Evolutionary conservation across 2,113 vertebrate genomes (phyloP).

Genomic region (Dryoscopus gambensis): DNA sequence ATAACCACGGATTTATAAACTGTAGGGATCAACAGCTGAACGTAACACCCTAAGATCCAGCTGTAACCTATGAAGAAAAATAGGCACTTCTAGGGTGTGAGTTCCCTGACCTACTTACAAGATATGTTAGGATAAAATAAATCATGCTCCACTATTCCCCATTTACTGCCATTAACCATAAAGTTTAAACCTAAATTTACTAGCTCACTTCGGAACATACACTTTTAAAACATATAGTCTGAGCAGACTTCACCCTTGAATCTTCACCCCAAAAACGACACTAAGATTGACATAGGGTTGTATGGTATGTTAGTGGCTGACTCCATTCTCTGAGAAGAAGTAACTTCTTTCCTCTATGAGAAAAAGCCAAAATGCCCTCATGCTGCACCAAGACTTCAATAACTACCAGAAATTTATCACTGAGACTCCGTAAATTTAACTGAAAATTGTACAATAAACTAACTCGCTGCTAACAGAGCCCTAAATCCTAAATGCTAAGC

Average conservation of each 20-base stretch:
- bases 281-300: not conserved
- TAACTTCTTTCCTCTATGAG: not conserved
- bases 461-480: not conserved
- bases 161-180: not conserved
- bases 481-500: not conserved
- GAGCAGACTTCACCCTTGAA: not conserved
- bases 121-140: not conserved
- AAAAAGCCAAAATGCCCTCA: not conserved
- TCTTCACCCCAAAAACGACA: not conserved
- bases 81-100: not conserved
- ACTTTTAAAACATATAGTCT: not conserved
- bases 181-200: not conserved
- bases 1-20: not conserved
- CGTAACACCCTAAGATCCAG: not conserved
- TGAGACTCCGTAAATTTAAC: not conserved
- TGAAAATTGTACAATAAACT: not conserved
- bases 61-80: not conserved
- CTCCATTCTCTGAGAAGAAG: not conserved
- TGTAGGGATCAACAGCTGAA: not conserved
- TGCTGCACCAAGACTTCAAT: not conserved
- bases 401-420: not conserved
- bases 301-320: not conserved
- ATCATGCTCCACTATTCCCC: not conserved
- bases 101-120: constrained; percentile 6
- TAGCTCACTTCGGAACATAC: not conserved